Evolutionary conservation across 2,113 vertebrate species (phyloP), one percentile per base, ranked within the genome.

Genomic region (Dipodomys merriami): DNA sequence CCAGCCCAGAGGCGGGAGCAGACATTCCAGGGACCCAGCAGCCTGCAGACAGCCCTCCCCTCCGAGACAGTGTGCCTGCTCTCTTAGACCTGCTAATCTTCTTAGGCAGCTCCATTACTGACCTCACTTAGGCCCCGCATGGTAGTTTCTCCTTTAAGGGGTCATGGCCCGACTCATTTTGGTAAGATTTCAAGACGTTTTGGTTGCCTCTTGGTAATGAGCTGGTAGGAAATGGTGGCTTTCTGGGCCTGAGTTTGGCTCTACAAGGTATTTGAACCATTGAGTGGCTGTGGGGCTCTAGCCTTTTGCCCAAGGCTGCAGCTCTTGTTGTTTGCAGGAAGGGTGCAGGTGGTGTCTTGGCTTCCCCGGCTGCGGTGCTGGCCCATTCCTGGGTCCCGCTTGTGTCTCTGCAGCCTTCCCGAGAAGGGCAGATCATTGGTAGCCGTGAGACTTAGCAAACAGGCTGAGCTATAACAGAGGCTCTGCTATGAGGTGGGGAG

Each of bases 61-160:
- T 44, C 30, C 2, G 4, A 49, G 33, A 60, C 19, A 0, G 1
- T 2, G 60, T 11, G 2, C 27, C 64, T 27, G n/a, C 64, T 60
- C 29, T 35, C 16, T 11, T 22, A n/a, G 1, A 53, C 11, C 64
- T 33, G 19, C 30, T 81, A 49, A 46, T 74, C 89, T 35, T 19
- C 74, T 88, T 79, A 33, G 80, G n/a, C 16, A n/a, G 33, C 82
- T 87, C 35, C 19, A 64, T 33, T 8, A 4, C 12, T 12, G n/a
- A 91, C 53, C 53, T 39, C 53, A 4, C 20, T 5, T 44, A 60
- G 49, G 39, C 92, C 27, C 73, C 69, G 78, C 12, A 57, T 53
- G 60, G 73, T 90, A 18, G 76, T 18, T n/a, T 88, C 76, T 96
- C 57, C 76, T 76, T 69, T 16, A 80, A 90, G 71, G 71, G 46